These are phyloP conservation scores for Xerus rutilus DNA, from an alignment of 2,797 vertebrate species.

Conservation along the genomic window DNA sequence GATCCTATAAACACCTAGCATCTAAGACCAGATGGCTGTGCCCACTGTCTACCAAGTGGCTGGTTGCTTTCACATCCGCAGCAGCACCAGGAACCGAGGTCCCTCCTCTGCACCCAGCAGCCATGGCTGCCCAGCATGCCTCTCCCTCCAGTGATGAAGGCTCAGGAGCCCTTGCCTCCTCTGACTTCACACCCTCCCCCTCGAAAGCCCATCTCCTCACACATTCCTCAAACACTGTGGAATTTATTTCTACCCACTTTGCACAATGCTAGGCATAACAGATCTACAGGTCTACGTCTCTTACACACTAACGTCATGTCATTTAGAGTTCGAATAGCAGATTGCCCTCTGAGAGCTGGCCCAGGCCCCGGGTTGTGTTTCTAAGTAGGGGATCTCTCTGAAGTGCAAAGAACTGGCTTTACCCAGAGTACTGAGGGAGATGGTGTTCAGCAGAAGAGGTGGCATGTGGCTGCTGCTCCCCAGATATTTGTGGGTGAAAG, in stretches of 20 bases:
- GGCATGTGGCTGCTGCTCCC: neutral
- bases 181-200: neutral
- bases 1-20: too few relatives aligned
- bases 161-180: fast-evolving
- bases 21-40: neutral
- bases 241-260: neutral
- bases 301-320: neutral
- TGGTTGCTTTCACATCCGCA: neutral
- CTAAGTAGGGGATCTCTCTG: neutral
- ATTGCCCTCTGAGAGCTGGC: neutral
- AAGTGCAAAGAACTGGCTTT: neutral
- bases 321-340: neutral
- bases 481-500: too few relatives aligned
- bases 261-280: fast-evolving
- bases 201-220: neutral
- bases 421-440: neutral
- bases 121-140: neutral
- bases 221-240: fast-evolving
- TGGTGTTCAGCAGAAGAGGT: fast-evolving
- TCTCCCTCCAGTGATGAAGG: fast-evolving
- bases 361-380: neutral
- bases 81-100: fast-evolving
- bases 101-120: neutral
- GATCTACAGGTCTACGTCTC: fast-evolving
- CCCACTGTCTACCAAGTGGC: too few relatives aligned